Evolutionary conservation across 2,113 vertebrate genomes (phyloP), one percentile per base, ranked within the genome.

Genomic region (Ovibos moschatus): DNA sequence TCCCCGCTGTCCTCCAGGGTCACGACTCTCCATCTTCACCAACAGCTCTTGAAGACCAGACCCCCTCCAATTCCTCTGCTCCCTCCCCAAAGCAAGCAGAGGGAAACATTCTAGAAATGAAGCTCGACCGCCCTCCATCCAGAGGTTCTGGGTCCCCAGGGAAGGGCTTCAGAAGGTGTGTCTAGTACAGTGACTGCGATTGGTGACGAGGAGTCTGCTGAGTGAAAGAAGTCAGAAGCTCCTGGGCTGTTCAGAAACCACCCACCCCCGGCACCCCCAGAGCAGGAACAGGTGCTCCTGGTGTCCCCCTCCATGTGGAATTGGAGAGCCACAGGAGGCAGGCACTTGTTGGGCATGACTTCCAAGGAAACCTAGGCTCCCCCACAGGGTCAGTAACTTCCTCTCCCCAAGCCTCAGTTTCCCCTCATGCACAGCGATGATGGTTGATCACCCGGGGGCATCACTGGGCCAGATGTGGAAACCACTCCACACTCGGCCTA

Each of bases 121-220:
- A 12, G 14, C 47, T 64, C 1, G 7, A 16, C n/a, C 6, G 4
- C 40, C 19, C 50, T 58, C 23, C n/a, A 40, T 5, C 36, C n/a
- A 86, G 76, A 53, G 15, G 47, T 23, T n/a, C 14, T 47, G 9
- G 12, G 79, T 50, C 45, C 55, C 50, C 13, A 30, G 53, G n/a
- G 36, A 71, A 30, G 43, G 13, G n/a, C 12, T 92, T 86, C 71
- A 25, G 33, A 78, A 87, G 28, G n/a, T 3, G 11, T 6, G 5
- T 36, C 89, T 40, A 47, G 62, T 45, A 28, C 2, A 2, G 43
- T 10, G 53, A 14, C 19, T 7, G 6, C 0, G 3, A 30, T 0
- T 64, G 33, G 79, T 30, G 7, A 27, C 28, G 1, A 47, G 33
- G 12, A 12, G 62, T 23, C 16, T 89, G 11, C 1, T n/a, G 25